These are phyloP conservation scores for Heterotilapia buettikoferi DNA, from an alignment of 2,113 vertebrate species.

Conservation along the genomic window DNA sequence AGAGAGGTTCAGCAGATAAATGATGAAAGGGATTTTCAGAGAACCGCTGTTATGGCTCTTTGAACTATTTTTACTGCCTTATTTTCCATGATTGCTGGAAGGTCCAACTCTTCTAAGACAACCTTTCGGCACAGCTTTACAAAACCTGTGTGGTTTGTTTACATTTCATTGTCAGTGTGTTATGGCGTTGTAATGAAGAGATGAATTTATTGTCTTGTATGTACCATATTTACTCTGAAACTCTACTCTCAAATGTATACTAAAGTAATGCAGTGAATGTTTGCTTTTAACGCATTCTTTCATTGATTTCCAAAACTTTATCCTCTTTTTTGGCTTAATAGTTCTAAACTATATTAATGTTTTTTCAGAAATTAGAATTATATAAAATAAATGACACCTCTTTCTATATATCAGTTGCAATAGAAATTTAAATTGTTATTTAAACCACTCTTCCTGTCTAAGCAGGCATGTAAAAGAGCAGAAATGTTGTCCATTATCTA, in stretches of 20 bases:
- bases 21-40: constrained; percentile 69
- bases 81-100: constrained; percentile 65
- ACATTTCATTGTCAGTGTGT: constrained; percentile 10
- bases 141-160: constrained; percentile 24
- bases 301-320: neutral
- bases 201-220: neutral
- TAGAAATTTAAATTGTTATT: neutral
- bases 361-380: neutral
- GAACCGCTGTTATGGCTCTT: constrained; percentile 60
- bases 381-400: neutral
- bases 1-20: constrained; percentile 69
- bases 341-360: neutral
- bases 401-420: neutral
- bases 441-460: neutral
- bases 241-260: neutral
- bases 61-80: constrained; percentile 70
- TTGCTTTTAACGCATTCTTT: neutral
- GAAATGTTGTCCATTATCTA: neutral
- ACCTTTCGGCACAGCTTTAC: constrained; percentile 10
- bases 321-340: neutral
- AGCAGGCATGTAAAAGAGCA: neutral
- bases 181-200: neutral
- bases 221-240: neutral
- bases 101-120: constrained; percentile 40
- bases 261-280: neutral